Conservation (phyloP, 37 sponge, comb jelly and placozoan species). For the Bolinopsis microptera region DNA sequence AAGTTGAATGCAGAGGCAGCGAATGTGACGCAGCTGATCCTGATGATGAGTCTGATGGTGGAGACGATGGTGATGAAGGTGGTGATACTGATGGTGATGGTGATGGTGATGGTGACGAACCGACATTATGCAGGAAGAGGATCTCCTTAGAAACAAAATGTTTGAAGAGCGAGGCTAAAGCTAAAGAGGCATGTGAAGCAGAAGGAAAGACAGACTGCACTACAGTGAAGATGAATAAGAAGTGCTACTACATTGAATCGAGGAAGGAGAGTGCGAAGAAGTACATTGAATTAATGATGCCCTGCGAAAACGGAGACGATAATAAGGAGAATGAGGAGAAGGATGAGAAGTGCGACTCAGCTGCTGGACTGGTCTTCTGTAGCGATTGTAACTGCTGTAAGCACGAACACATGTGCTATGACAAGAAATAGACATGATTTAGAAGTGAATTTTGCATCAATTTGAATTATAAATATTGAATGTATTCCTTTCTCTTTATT, state of each 20-base stretch:
- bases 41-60: conserved; percentile 41
- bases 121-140: not conserved
- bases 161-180: not conserved
- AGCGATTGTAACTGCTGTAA: not conserved
- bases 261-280: not conserved
- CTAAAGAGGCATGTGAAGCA: not conserved
- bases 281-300: not conserved
- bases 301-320: not conserved
- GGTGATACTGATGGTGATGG: not conserved
- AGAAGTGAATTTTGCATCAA: too few species aligned
- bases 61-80: not conserved
- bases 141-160: not conserved
- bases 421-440: too few species aligned
- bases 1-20: not conserved
- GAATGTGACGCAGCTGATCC: not conserved
- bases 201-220: not conserved
- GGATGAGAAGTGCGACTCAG: not conserved
- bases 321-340: not conserved
- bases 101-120: not conserved
- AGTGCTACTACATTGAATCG: not conserved
- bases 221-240: not conserved
- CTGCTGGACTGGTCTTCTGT: not conserved
- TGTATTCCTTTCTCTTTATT: too few species aligned
- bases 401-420: not conserved
- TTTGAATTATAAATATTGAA: too few species aligned